These are phyloP conservation scores for Malacoctenus gilli DNA, from an alignment of 2,797 vertebrate species.

Conservation along the genomic window DNA sequence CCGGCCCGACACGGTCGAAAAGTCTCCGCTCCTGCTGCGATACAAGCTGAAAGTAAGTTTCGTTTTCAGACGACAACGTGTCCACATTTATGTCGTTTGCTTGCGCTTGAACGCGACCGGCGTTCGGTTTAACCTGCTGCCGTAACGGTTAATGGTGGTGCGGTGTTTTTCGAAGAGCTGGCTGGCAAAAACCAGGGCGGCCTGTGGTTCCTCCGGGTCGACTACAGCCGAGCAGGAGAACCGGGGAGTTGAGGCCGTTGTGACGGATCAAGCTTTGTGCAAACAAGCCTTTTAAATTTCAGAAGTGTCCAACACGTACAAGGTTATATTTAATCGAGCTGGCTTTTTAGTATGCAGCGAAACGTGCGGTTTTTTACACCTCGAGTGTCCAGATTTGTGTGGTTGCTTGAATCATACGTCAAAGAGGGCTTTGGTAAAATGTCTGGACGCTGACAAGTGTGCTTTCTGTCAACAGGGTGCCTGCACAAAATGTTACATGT, in stretches of 20 bases:
- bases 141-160: constrained; percentile 38
- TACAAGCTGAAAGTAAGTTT: constrained; percentile 62
- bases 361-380: not conserved
- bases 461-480: not conserved
- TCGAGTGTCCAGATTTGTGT: not conserved
- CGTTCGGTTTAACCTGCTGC: constrained; percentile 6
- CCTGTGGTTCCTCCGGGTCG: constrained; percentile 51
- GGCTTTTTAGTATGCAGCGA: no score
- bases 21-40: constrained; percentile 29
- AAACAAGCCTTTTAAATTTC: no score
- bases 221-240: constrained; percentile 34
- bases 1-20: constrained; percentile 34
- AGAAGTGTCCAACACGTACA: no score
- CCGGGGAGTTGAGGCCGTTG: not conserved
- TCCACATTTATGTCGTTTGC: not conserved
- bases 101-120: not conserved
- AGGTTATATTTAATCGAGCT: no score
- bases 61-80: not conserved
- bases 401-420: not conserved
- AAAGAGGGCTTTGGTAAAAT: not conserved
- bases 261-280: not conserved
- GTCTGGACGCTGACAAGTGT: not conserved
- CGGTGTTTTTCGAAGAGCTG: constrained; percentile 45
- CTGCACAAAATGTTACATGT: not conserved
- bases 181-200: constrained; percentile 66